Conservation (phyloP, 2,113 vertebrate species). For the Apeltes quadracus region DNA sequence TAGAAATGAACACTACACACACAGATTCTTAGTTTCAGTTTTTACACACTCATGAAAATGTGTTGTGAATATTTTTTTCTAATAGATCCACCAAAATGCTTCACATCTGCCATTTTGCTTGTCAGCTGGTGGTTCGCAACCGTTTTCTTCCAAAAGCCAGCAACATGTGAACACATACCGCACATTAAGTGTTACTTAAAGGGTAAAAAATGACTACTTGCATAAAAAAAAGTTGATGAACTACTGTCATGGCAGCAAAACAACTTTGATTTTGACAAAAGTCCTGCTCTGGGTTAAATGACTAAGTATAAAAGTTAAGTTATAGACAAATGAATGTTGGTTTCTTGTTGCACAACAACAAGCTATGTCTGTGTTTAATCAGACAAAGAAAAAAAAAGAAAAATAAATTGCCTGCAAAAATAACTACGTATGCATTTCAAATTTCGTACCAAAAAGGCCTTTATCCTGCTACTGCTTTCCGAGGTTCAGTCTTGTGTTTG, state of each 20-base stretch:
- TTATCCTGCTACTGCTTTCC: constrained; percentile 2
- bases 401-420: neutral
- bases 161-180: neutral
- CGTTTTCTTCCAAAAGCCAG: too few species aligned
- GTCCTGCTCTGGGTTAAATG: neutral
- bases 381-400: neutral
- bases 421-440: neutral
- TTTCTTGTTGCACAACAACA: neutral
- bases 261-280: too few species aligned
- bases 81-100: neutral
- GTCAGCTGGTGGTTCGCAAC: neutral
- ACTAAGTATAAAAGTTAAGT: neutral
- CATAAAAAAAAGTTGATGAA: too few species aligned
- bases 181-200: neutral
- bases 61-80: too few species aligned
- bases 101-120: neutral
- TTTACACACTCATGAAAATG: neutral
- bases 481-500: constrained; percentile 17
- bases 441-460: constrained; percentile 7
- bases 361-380: neutral
- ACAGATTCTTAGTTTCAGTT: too few species aligned
- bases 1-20: neutral
- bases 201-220: neutral
- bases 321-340: neutral
- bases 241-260: too few species aligned